These are phyloP conservation scores for Barypeithes pellucidus DNA, from an alignment of 2,888 invertebrate genomes.

Conservation along the genomic window DNA sequence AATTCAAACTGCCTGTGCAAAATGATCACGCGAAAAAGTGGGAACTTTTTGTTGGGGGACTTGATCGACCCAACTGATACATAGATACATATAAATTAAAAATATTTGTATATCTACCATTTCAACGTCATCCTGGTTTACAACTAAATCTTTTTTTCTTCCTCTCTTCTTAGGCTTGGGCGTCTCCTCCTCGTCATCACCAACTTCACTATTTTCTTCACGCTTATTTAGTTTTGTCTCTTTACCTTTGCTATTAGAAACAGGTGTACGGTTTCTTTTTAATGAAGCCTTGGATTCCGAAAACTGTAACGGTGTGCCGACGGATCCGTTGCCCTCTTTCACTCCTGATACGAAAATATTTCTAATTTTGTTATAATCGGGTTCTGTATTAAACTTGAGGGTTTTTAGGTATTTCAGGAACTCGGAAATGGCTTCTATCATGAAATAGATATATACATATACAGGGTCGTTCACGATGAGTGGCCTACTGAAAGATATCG, in stretches of 20 bases:
- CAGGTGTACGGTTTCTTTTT: slow-evolving; percentile 45
- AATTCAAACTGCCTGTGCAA: too few relatives aligned
- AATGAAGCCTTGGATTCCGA: slow-evolving; percentile 58
- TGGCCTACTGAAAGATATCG: too few relatives aligned
- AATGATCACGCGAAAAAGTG: too few relatives aligned
- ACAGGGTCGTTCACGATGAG: too few relatives aligned
- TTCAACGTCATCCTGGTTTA: slow-evolving; percentile 10
- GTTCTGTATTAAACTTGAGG: slow-evolving; percentile 80
- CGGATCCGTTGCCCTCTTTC: slow-evolving; percentile 75
- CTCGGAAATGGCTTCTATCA: slow-evolving; percentile 76
- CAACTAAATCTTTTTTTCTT: slow-evolving; percentile 30
- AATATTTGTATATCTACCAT: too few relatives aligned
- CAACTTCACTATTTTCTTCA: slow-evolving; percentile 12
- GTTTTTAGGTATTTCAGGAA: slow-evolving; percentile 80
- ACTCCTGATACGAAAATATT: slow-evolving; percentile 79
- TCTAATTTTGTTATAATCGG: slow-evolving; percentile 83
- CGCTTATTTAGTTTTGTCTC: slow-evolving; percentile 20
- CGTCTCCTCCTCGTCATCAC: slow-evolving; percentile 13
- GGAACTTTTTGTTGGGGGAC: too few relatives aligned
- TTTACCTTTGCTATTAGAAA: slow-evolving; percentile 16
- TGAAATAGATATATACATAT: slow-evolving; percentile 7
- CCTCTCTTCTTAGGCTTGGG: slow-evolving; percentile 35
- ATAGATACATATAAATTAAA: too few relatives aligned
- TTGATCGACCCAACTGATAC: too few relatives aligned
- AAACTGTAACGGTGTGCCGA: slow-evolving; percentile 77